phyloP scores from a whole-genome alignment of 53 echinoderm and acorn worm species.

The Temnopleurus reevesii region DNA sequence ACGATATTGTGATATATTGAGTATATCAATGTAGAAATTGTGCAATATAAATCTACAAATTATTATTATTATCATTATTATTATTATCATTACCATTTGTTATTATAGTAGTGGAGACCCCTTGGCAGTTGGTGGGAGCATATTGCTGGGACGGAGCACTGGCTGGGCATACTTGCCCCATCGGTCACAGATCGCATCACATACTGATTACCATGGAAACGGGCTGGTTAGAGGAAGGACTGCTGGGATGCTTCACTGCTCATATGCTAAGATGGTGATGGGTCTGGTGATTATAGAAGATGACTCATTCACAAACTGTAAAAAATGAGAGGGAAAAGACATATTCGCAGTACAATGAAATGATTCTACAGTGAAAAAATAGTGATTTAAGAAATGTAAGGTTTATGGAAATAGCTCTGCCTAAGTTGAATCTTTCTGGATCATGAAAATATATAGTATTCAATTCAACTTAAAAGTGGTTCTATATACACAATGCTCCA shows the following conservation, averaged over 20 bases:
- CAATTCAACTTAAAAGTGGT: no score
- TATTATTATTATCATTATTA: background rate
- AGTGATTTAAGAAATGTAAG: no score
- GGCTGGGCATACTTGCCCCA: constrained; percentile 44
- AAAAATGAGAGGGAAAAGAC: background rate
- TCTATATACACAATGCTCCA: no score
- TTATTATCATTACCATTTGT: constrained; percentile 15
- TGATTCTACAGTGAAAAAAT: no score
- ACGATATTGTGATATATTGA: no score
- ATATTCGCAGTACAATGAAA: background rate
- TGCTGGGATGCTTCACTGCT: background rate
- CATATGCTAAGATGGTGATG: background rate
- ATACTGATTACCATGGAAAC: constrained; percentile 26
- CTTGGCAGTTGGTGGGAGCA: constrained; percentile 27
- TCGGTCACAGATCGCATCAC: constrained; percentile 20
- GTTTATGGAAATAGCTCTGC: no score
- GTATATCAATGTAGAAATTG: background rate
- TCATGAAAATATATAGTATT: no score
- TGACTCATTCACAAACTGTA: background rate
- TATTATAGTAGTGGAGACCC: background rate
- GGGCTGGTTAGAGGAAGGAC: background rate
- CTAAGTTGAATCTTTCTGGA: no score
- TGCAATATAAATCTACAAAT: background rate
- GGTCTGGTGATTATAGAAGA: background rate
- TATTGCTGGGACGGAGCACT: constrained; percentile 49